Percentiles rank a stretch among this genome's conserved stretches.
Evolutionary conservation across 35 echinoderm and acorn worm genomes (phyloP).

Genomic region (Diadema setosum): DNA sequence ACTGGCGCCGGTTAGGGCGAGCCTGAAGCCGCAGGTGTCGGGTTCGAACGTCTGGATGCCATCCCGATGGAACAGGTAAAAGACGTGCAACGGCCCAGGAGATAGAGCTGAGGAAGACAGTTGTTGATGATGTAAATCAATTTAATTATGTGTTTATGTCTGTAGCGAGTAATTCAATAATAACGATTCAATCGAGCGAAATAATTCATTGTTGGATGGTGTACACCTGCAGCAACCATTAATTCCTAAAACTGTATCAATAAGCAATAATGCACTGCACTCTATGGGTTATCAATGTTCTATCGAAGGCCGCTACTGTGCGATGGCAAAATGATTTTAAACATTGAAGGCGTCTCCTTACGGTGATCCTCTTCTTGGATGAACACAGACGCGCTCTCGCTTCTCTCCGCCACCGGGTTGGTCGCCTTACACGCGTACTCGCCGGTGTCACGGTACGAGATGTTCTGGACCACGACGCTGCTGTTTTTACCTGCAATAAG

Average conservation of each 20-base stretch:
- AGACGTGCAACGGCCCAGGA: constrained; percentile 54
- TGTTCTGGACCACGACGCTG: constrained; percentile 38
- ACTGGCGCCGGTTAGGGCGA: constrained; percentile 11
- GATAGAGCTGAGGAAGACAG: constrained; percentile 53
- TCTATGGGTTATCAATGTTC: no score
- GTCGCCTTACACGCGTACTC: constrained; percentile 63
- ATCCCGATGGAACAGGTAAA: constrained; percentile 80
- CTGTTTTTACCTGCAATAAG: constrained; percentile 51
- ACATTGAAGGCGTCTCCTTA: no score
- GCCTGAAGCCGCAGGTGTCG: constrained; percentile 67
- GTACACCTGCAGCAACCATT: no score
- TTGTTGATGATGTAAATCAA: no score
- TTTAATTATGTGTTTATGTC: no score
- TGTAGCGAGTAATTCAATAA: no score
- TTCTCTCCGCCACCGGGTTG: constrained; percentile 5
- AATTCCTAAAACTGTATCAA: no score
- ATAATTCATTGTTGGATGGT: no score
- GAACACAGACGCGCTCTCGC: constrained; percentile 55
- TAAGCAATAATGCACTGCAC: no score
- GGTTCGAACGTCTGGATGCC: constrained; percentile 79
- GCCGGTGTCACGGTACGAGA: constrained; percentile 83
- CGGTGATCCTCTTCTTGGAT: constrained; percentile 49
- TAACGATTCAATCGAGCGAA: no score
- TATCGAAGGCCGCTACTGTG: no score
- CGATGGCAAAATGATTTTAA: no score